Evolutionary conservation across 2,797 vertebrate species (phyloP).

Genomic region (Scyliorhinus canicula): DNA sequence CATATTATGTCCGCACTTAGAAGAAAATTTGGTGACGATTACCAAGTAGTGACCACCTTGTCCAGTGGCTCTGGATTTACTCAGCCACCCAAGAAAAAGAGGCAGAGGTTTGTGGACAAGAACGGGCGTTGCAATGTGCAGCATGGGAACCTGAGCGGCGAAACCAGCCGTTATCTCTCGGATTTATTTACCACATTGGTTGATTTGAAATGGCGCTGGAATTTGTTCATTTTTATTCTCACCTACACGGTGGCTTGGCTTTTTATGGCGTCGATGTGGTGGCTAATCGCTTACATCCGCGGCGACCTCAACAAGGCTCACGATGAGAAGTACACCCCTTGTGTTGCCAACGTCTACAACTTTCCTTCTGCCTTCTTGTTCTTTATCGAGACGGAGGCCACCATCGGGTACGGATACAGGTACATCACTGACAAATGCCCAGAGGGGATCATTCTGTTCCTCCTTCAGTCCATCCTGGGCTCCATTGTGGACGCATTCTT

Average conservation of each 20-base stretch:
- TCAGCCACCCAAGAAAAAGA: constrained; percentile 75
- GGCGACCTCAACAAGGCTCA: constrained; percentile 87
- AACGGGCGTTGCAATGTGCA: constrained; percentile 97
- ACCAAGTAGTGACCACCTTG: constrained; percentile 97
- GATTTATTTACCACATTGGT: constrained; percentile 95
- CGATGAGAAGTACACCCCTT: constrained; percentile 90
- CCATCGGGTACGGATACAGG: constrained; percentile 93
- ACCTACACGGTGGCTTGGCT: constrained; percentile 98
- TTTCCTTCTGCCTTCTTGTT: constrained; percentile 97
- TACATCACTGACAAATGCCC: constrained; percentile 98
- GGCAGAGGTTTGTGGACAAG: constrained; percentile 96
- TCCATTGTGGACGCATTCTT: constrained; percentile 96
- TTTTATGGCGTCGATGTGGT: constrained; percentile 98
- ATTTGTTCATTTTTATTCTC: constrained; percentile 94
- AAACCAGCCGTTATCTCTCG: constrained; percentile 91
- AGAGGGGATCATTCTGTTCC: constrained; percentile 95
- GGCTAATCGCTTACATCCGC: constrained; percentile 89
- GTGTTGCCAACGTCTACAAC: constrained; percentile 97
- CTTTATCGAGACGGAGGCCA: constrained; percentile 96
- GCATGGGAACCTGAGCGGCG: constrained; percentile 93
- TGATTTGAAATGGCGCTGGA: constrained; percentile 98
- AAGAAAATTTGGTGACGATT: constrained; percentile 98
- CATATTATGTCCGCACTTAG: constrained; percentile 96
- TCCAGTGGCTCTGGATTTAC: constrained; percentile 85
- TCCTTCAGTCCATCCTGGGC: constrained; percentile 94